Evolutionary conservation across 2,888 invertebrate genomes (phyloP).

Genomic region (Rotaria sp.): DNA sequence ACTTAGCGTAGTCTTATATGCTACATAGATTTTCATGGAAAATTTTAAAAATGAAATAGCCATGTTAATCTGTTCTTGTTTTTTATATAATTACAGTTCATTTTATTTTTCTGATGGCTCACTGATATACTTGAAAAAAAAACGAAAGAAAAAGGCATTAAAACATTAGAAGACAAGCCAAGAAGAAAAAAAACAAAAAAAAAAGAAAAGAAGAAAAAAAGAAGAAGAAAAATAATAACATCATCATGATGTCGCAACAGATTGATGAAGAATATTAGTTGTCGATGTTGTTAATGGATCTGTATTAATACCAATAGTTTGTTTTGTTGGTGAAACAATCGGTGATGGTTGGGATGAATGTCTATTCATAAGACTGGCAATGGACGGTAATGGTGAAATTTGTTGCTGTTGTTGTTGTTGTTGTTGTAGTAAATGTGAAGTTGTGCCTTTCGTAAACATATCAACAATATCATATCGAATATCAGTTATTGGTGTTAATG

Average conservation of each 20-base stretch:
- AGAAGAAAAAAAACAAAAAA: neutral
- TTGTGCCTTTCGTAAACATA: conserved; percentile 29
- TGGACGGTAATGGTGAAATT: conserved; percentile 24
- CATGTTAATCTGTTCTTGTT: neutral
- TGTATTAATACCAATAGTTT: conserved; percentile 29
- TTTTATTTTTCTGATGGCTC: conserved; percentile 24
- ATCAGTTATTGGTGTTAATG: neutral
- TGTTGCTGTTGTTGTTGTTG: neutral
- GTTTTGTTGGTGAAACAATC: neutral
- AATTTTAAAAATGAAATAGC: too few relatives aligned
- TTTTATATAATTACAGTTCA: conserved; percentile 19
- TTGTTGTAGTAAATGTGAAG: neutral
- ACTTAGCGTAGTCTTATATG: too few relatives aligned
- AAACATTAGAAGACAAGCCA: conserved; percentile 19
- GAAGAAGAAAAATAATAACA: neutral
- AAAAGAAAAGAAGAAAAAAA: neutral
- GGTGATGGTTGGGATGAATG: neutral
- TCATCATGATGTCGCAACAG: conserved; percentile 3
- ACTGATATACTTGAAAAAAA: conserved; percentile 14
- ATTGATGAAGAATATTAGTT: conserved; percentile 8
- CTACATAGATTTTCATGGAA: too few relatives aligned
- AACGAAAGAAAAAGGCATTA: conserved; percentile 6
- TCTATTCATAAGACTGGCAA: conserved; percentile 22
- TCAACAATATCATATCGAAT: conserved; percentile 24
- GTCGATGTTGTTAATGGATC: neutral